Base-by-base conservation (phyloP, 2,888 invertebrate genomes). In the Hipparchia semele region DNA sequence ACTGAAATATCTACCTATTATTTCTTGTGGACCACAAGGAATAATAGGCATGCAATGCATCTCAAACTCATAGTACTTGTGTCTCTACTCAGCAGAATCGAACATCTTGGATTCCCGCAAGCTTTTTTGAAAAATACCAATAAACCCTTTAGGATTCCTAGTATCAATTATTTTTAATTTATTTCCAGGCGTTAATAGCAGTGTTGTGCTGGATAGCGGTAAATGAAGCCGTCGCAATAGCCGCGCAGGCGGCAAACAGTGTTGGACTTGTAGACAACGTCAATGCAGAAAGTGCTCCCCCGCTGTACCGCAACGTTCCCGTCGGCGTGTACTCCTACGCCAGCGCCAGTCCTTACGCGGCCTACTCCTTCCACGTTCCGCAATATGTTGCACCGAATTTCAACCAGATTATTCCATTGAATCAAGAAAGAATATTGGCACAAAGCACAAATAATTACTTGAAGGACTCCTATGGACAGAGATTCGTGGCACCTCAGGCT, bases 401-500 rank as follows among this genome's bases (percentile, higher is more conserved):
- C 6, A 85, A 86, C 6, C 86, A 86, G 64, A 60, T 83, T 59
- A 77, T 88, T 12, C 89, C 90, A 2, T 85, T 90, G 64, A 88
- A 87, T 69, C 85, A 88, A 76, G 84, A 87, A 72, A 82, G 79
- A 62, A 74, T 82, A 6, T 77, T 83, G 58, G 80, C 86, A 39
- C 87, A 87, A 65, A 88, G 86, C 62, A 80, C 84, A 33, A 87
- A 87, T 71, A 86, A 85, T 39, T 87, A 84, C 51, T 80, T 93
- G 74, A 90, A 86, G 78, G 94, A 94, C 78, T 94, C 94, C 0
- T 94, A 94, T 75, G 94, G 94, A 45, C 92, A 94, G 70, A 85
- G 83, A 77, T 92, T 87, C 76, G 85, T 88, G 71, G 79, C 85
- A 1, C 90, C 91, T 53, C 90, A 90, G 71, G 76, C 85, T 23